phyloP scores from a whole-genome alignment of 2,797 vertebrate genomes.

The Fundulus diaphanus region DNA sequence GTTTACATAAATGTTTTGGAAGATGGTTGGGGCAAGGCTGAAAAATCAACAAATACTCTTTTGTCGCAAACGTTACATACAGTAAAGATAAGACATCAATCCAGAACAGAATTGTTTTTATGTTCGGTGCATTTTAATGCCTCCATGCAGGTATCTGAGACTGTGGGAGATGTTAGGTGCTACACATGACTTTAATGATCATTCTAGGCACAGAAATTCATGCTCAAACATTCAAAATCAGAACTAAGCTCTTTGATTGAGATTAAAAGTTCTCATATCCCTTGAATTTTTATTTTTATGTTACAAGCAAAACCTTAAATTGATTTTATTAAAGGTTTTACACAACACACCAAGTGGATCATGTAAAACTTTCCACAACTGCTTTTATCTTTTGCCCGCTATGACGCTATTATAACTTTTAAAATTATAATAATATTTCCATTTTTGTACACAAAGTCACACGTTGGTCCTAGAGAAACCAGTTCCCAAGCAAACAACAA shows the following conservation, averaged over 20 bases:
- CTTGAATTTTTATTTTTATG: too few species aligned
- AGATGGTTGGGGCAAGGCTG: neutral
- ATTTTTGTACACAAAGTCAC: neutral
- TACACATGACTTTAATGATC: neutral
- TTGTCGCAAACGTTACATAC: neutral
- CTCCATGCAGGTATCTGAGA: neutral
- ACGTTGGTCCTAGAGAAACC: neutral
- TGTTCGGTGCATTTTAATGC: neutral
- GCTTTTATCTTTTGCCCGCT: too few species aligned
- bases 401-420: too few species aligned
- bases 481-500: neutral
- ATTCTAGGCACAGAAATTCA: neutral
- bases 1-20: neutral
- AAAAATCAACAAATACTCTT: neutral
- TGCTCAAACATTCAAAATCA: neutral
- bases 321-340: too few species aligned
- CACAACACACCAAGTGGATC: too few species aligned
- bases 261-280: too few species aligned
- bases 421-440: neutral
- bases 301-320: too few species aligned
- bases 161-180: neutral
- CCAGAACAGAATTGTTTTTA: neutral
- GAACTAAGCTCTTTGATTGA: neutral
- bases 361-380: too few species aligned
- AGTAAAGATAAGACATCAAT: neutral